phyloP scores from a whole-genome alignment of 1,140 invertebrate genomes.

The Drosophila mayri region DNA sequence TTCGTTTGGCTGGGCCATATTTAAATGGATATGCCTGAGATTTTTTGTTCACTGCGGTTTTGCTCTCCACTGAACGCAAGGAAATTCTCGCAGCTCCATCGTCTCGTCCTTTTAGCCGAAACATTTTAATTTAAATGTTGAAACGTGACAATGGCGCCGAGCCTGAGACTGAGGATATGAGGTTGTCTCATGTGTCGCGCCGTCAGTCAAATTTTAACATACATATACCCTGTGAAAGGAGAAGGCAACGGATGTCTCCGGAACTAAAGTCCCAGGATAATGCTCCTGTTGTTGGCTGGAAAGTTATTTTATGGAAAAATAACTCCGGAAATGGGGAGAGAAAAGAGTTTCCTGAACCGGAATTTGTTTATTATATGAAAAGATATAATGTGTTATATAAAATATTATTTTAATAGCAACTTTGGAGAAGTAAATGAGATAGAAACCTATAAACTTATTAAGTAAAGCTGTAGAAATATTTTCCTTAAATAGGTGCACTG shows the following conservation, averaged over 20 bases:
- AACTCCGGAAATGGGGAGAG: background rate
- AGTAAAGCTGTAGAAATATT: background rate
- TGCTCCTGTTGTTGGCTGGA: background rate
- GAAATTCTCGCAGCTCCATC: slow-evolving; percentile 51
- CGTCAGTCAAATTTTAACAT: slow-evolving; percentile 47
- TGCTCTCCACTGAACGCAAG: slow-evolving; percentile 32
- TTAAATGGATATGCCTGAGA: slow-evolving; percentile 69
- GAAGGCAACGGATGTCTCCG: background rate
- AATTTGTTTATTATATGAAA: background rate
- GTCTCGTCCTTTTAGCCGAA: slow-evolving; percentile 62
- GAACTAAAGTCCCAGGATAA: background rate
- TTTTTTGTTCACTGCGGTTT: slow-evolving; percentile 48
- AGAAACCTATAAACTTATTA: background rate
- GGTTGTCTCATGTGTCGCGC: slow-evolving; percentile 61
- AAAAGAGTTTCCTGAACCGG: background rate
- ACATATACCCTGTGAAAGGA: slow-evolving; percentile 33
- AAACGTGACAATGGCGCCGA: slow-evolving; percentile 73
- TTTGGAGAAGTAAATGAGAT: background rate
- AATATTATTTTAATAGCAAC: background rate
- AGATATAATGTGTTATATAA: background rate
- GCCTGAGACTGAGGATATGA: slow-evolving; percentile 56
- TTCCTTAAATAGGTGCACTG: background rate
- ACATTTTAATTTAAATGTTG: slow-evolving; percentile 83
- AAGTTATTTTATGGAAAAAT: slow-evolving; percentile 28
- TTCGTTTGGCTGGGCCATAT: slow-evolving; percentile 29